Base-by-base conservation (phyloP, 2,888 invertebrate species). In the Archaeoteleia sp. region DNA sequence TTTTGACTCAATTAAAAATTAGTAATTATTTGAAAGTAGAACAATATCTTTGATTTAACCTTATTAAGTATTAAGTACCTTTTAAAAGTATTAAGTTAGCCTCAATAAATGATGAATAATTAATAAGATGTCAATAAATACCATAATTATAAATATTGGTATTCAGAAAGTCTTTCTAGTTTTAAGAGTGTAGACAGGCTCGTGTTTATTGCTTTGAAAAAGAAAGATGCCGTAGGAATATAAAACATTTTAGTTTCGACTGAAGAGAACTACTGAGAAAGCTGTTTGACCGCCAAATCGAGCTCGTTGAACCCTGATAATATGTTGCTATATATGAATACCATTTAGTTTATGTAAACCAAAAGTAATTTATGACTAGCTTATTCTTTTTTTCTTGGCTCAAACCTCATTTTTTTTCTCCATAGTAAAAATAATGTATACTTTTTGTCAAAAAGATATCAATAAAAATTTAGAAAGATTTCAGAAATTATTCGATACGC, bases 261-360 rank as follows among this genome's bases (percentile, higher is more conserved):
- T n/a, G n/a, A n/a, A n/a, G n/a, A n/a, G n/a, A n/a, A n/a, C n/a
- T n/a, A 10, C 2, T 48, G 60, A 53, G 54, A 62, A 54, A 62
- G 54, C 34, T 34, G 54, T 35, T 49, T 58, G 46, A 29, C 40
- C 46, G 51, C 53, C 51, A 53, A 37, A 30, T 43, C 23, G 42
- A n/a, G 58, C 48, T 27, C 58, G 35, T 46, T 58, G 48, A 58
- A 58, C 40, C 42, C 40, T 37, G 32, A 20, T 32, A 57, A 45
- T 60, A 60, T 42, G 43, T 43, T 42, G 43, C 49, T 25, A 17
- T 15, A 32, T 34, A 29, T 12, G n/a, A n/a, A 58, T 49, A 49
- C 51, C 58, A 49, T 58, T 61, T 37, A 48, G 15, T 58, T 12
- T 29, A 23, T 37, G 46, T 57, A 34, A 42, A 51, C 43, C 8